Evolutionary conservation across 2,113 vertebrate species (phyloP), one percentile per base, ranked within the genome.

Genomic region (Mesembrinibis cayennensis): DNA sequence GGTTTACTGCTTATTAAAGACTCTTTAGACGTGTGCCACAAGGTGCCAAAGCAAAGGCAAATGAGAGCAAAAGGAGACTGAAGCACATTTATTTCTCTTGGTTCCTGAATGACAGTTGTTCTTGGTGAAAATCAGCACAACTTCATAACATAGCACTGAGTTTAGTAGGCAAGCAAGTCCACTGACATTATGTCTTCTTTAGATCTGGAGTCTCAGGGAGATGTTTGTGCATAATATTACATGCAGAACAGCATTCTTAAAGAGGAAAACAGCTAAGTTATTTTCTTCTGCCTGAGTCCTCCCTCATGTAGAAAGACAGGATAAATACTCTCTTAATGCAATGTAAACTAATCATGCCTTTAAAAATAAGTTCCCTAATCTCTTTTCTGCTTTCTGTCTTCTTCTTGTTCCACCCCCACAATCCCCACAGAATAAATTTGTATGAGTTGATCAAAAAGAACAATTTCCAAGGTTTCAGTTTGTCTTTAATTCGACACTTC

Each of bases 401-500:
- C 58, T 90, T 74, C 30, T 56, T 69, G 52, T 90, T 82, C 82
- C 65, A 77, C 32, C 45, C 82, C 65, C 82, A n/a, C 79, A 80
- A 83, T 42, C 38, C 87, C 49, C 11, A 5, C 97, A 99, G 99
- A 95, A 99, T 99, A 93, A 99, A 99, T 98, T 96, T 99, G 93
- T 99, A 99, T 11, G 99, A 99, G 94, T 90, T 99, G 90, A 99
- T 99, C 81, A 99, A 99, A 98, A 99, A 99, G 90, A 99, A 99
- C 93, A 99, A 98, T 97, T 99, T 99, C 97, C 99, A 99, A 97
- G 99, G 99, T 82, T 99, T 99, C 98, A 99, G 98, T 65, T 95
- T 99, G 47, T 98, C 98, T 22, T 94, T 99, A 59, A 98, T 99
- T 89, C 98, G 99, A 4, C 98, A 98, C 62, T 99, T 99, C 80